Evolutionary conservation across 2,888 invertebrate species (phyloP).

Genomic region (Parapristionchus giblindavisi): DNA sequence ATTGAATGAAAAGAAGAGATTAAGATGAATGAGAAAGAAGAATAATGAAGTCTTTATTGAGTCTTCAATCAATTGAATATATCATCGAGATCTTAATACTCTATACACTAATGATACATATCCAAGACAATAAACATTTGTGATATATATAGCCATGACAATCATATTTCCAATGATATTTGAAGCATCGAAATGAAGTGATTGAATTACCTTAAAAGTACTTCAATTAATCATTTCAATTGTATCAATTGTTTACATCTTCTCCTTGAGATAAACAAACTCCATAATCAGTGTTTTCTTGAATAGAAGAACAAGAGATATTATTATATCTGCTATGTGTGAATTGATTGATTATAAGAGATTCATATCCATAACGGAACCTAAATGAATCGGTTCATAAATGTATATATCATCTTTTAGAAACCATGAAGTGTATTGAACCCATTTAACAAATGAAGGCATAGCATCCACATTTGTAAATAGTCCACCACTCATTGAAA

Average conservation of each 20-base stretch:
- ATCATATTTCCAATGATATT: conserved; percentile 57
- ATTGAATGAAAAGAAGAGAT: not conserved
- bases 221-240: not conserved
- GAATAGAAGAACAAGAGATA: conserved; percentile 71
- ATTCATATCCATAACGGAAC: conserved; percentile 73
- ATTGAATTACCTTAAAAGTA: conserved; percentile 34
- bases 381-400: conserved; percentile 35
- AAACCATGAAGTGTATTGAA: conserved; percentile 63
- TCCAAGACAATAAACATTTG: conserved; percentile 55
- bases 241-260: not conserved
- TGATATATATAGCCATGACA: conserved; percentile 51
- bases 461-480: conserved; percentile 60
- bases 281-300: not conserved
- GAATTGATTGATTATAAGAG: conserved; percentile 59
- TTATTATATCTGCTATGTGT: conserved; percentile 72
- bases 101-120: conserved; percentile 60
- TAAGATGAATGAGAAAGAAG: not conserved
- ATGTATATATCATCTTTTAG: too few species aligned
- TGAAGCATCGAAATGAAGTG: conserved; percentile 48
- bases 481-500: conserved; percentile 65
- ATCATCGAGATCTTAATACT: conserved; percentile 41
- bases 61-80: too few species aligned
- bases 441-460: conserved; percentile 61
- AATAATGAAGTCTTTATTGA: not conserved
- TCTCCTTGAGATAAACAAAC: too few species aligned